Conservation (phyloP, 2,888 invertebrate species). For the Latheticus oryzae region DNA sequence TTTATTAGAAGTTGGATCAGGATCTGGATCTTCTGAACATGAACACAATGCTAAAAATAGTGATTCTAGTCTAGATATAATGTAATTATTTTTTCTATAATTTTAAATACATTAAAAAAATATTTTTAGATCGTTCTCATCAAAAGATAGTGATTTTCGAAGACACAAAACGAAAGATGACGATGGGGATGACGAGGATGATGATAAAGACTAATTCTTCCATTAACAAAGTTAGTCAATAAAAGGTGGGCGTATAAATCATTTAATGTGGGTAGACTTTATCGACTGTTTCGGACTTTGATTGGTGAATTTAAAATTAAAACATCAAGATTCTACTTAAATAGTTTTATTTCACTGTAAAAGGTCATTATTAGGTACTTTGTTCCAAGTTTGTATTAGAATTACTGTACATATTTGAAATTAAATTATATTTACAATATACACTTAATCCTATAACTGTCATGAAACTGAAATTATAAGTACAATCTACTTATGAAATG, state of each 20-base stretch:
- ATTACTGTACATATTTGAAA: constrained; percentile 28
- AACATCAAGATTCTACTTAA: constrained; percentile 41
- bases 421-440: constrained; percentile 28
- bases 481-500: neutral
- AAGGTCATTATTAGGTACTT: constrained; percentile 42
- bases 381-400: constrained; percentile 34
- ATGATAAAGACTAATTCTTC: constrained; percentile 27
- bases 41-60: constrained; percentile 81
- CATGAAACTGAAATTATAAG: too few species aligned
- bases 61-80: constrained; percentile 80
- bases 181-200: constrained; percentile 25
- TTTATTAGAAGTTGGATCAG: constrained; percentile 66
- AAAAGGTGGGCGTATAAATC: constrained; percentile 2
- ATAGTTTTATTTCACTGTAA: constrained; percentile 49
- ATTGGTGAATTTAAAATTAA: constrained; percentile 16
- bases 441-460: constrained; percentile 6
- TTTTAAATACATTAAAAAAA: constrained; percentile 2
- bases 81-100: constrained; percentile 66
- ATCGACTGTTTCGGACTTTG: neutral
- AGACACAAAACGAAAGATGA: constrained; percentile 28
- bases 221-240: constrained; percentile 7
- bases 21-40: constrained; percentile 75
- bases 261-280: constrained; percentile 6
- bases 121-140: constrained; percentile 33
- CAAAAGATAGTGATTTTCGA: constrained; percentile 34